Conservation (phyloP, 2,113 vertebrate species). For the Fukomys damarensis region DNA sequence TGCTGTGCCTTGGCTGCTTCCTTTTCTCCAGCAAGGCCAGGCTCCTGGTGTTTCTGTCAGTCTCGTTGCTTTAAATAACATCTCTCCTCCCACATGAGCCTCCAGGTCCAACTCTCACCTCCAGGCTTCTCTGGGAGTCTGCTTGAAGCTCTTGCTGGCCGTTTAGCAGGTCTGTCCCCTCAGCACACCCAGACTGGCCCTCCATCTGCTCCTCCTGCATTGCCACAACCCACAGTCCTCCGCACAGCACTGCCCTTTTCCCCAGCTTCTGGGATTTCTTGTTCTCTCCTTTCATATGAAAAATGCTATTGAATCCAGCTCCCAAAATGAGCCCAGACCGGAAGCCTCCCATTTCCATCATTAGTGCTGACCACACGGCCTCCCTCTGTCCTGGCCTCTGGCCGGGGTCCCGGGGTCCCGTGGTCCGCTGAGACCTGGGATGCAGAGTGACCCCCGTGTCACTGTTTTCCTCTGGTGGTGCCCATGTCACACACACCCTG, state of each 20-base stretch:
- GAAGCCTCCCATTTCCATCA: neutral
- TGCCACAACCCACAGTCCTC: accelerated
- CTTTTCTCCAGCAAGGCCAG: neutral
- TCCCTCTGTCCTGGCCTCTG: neutral
- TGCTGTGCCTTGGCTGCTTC: accelerated
- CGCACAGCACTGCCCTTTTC: no score
- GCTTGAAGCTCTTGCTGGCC: neutral
- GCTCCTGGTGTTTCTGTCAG: neutral
- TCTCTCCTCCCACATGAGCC: accelerated
- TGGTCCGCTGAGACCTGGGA: neutral
- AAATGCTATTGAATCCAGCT: neutral
- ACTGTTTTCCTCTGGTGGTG: no score
- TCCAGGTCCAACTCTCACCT: no score
- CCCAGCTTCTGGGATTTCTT: no score
- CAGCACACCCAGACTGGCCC: accelerated
- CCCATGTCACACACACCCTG: neutral
- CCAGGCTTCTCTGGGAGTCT: neutral
- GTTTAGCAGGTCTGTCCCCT: neutral
- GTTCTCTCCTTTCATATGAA: neutral
- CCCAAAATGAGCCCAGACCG: neutral
- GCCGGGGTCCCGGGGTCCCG: accelerated
- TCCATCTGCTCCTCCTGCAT: neutral
- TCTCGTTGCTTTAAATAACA: neutral
- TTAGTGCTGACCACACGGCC: no score
- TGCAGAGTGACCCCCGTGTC: neutral